Percentiles rank a stretch among this genome's conserved stretches.
These are phyloP conservation scores for Piaya cayana DNA, from an alignment of 2,113 vertebrate species.

Conservation along the genomic window DNA sequence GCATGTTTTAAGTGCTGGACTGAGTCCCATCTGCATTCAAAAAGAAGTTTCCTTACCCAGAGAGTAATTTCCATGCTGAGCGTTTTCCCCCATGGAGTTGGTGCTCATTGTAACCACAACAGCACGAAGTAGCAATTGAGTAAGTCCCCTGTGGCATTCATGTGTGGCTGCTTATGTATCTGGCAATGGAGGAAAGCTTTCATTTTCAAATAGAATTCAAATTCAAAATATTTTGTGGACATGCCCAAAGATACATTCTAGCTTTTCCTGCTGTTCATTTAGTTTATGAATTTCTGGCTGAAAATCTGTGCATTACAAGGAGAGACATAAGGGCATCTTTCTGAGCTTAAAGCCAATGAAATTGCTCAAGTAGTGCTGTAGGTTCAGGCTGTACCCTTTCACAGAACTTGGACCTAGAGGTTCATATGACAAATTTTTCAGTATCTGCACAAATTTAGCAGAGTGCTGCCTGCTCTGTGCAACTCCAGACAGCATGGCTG, in stretches of 20 bases:
- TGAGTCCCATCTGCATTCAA: not conserved
- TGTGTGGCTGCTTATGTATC: accelerated
- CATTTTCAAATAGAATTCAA: not conserved
- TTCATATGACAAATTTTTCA: not conserved
- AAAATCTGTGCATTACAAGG: not conserved
- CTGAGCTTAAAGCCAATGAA: not conserved
- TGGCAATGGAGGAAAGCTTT: not conserved
- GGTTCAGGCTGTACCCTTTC: not conserved
- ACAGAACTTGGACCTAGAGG: not conserved
- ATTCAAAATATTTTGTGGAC: not conserved
- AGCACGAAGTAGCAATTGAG: not conserved
- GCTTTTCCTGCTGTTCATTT: not conserved
- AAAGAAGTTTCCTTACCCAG: not conserved
- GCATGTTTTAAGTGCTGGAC: not conserved
- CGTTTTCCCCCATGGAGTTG: not conserved
- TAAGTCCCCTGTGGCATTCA: not conserved
- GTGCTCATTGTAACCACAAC: not conserved
- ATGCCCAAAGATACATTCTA: not conserved
- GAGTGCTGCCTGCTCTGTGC: not conserved
- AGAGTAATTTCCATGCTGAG: not conserved
- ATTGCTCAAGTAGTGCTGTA: not conserved
- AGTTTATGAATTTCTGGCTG: not conserved
- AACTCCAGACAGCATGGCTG: not conserved
- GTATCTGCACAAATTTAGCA: accelerated
- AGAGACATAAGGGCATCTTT: not conserved